Percentiles rank a stretch among this genome's conserved stretches.
Evolutionary conservation across 2,113 vertebrate genomes (phyloP).

Genomic region (Gambusia affinis): DNA sequence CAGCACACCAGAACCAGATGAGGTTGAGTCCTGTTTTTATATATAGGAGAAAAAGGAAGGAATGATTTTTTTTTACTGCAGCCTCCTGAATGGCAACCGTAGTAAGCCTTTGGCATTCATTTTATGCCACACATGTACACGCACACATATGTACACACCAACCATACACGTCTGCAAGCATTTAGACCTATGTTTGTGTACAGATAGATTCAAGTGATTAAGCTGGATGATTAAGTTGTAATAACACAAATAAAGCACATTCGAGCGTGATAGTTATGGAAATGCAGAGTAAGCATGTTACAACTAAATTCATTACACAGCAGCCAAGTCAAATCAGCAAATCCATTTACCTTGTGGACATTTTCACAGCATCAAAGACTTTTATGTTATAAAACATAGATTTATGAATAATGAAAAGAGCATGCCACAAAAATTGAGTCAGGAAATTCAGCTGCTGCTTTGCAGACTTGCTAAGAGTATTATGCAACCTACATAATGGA

Average conservation of each 20-base stretch:
- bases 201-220: constrained; percentile 42
- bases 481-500: constrained; percentile 14
- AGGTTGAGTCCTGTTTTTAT: constrained; percentile 14
- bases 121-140: constrained; percentile 7
- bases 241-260: constrained; percentile 49
- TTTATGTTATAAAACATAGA: constrained; percentile 45
- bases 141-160: constrained; percentile 1
- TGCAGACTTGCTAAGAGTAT: constrained; percentile 3
- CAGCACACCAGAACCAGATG: constrained; percentile 32
- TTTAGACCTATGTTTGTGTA: background rate
- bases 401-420: constrained; percentile 51
- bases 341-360: constrained; percentile 48
- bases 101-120: constrained; percentile 6
- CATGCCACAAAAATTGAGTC: constrained; percentile 27
- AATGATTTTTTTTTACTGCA: constrained; percentile 32
- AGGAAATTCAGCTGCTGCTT: constrained; percentile 12
- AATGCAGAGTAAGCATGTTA: constrained; percentile 53
- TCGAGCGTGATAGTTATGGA: constrained; percentile 33
- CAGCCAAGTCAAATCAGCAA: constrained; percentile 48
- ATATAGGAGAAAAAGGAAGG: constrained; percentile 20
- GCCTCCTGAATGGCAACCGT: constrained; percentile 18
- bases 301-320: constrained; percentile 32
- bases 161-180: background rate
- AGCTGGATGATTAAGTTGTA: constrained; percentile 77
- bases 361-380: constrained; percentile 32